A percentile compares a stretch with the other conserved stretches of the same genome.
Evolutionary conservation across 2,797 vertebrate species (phyloP).

Genomic region (Rhynchotus rufescens): DNA sequence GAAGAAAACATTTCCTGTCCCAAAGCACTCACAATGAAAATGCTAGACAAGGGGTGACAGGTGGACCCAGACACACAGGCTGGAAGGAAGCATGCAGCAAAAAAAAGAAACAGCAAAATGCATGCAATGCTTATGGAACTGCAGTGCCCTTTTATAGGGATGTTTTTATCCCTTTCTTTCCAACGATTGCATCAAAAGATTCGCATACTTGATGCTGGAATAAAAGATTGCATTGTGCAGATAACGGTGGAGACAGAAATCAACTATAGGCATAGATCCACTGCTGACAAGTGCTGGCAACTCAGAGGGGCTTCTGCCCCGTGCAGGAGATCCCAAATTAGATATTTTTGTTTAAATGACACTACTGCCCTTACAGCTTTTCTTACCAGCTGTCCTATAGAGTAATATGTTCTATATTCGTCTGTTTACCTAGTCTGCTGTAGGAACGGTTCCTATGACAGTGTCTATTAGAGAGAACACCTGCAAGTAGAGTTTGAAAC

Average conservation of each 20-base stretch:
- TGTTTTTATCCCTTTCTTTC: neutral
- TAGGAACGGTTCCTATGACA: conserved; percentile 80
- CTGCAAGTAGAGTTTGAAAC: conserved; percentile 16
- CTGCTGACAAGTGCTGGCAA: neutral
- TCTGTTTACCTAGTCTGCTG: conserved; percentile 82
- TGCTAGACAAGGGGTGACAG: conserved; percentile 38
- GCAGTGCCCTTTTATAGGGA: neutral
- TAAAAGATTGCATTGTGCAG: neutral
- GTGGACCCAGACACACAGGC: conserved; percentile 44
- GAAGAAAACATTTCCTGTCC: neutral
- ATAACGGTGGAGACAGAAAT: conserved; percentile 8
- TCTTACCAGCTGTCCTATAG: conserved; percentile 69
- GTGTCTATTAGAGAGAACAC: conserved; percentile 50
- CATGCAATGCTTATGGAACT: neutral
- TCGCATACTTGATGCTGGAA: neutral
- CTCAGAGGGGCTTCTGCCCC: neutral
- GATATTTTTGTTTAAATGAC: conserved; percentile 74
- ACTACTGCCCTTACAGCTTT: conserved; percentile 66
- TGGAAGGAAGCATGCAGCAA: neutral
- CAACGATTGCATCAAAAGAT: neutral
- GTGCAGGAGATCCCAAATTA: conserved; percentile 52
- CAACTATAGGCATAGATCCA: neutral
- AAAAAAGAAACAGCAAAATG: neutral
- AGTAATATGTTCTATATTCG: conserved; percentile 73
- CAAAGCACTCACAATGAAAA: neutral